Conservation (phyloP, 2,888 invertebrate genomes). For the Synergus itoensis region DNA sequence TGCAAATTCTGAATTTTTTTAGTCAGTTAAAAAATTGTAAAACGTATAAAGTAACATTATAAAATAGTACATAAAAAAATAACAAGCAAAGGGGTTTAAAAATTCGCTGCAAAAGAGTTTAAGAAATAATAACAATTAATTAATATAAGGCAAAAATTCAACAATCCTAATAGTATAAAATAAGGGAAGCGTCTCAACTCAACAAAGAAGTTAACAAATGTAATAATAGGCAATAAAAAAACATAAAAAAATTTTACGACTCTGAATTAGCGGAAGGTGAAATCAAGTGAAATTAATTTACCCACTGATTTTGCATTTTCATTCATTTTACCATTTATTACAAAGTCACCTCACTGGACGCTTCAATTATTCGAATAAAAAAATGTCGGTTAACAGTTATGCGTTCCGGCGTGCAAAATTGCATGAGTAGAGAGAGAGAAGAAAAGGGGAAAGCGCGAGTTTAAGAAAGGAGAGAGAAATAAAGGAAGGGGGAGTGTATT, state of each 20-base stretch:
- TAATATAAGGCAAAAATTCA: no score
- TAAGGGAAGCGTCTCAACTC: no score
- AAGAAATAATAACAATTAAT: no score
- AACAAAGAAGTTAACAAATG: no score
- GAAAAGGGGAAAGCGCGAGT: conserved; percentile 46
- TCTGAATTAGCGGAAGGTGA: not conserved
- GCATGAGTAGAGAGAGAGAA: conserved; percentile 32
- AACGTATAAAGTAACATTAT: no score
- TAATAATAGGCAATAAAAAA: no score
- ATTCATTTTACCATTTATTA: not conserved
- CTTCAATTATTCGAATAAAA: conserved; percentile 9
- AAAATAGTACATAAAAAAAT: no score
- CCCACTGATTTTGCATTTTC: not conserved
- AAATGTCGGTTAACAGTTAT: not conserved
- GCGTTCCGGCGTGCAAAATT: not conserved
- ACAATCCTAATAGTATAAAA: no score
- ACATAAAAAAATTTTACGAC: not conserved
- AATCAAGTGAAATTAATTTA: not conserved
- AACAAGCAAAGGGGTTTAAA: no score
- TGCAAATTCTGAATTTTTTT: no score
- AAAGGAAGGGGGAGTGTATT: conserved; percentile 58
- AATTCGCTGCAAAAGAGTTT: no score
- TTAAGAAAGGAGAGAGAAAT: conserved; percentile 41
- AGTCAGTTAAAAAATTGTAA: no score
- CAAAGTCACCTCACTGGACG: not conserved